Evolutionary conservation across 2,797 vertebrate genomes (phyloP).

Genomic region (Mycteria americana): DNA sequence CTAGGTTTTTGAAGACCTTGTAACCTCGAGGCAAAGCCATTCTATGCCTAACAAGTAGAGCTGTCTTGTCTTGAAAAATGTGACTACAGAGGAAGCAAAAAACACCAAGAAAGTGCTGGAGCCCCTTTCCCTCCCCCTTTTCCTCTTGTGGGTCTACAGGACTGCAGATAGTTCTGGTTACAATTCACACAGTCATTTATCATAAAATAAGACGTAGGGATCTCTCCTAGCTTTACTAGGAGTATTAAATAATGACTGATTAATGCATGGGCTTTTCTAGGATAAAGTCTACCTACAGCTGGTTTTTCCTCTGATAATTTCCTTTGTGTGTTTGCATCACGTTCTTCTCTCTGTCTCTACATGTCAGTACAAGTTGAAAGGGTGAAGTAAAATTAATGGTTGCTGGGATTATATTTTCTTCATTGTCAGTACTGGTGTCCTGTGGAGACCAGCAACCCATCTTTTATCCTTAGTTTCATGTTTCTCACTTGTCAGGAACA

Average conservation of each 20-base stretch:
- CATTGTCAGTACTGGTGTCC: background rate
- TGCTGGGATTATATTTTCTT: background rate
- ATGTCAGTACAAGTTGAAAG: background rate
- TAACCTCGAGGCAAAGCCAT: background rate
- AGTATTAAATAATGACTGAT: slow-evolving; percentile 16
- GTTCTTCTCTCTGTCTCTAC: background rate
- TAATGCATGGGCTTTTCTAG: background rate
- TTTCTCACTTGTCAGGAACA: slow-evolving; percentile 27
- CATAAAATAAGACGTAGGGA: background rate
- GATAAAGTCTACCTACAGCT: background rate
- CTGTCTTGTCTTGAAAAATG: slow-evolving; percentile 2
- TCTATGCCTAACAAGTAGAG: background rate
- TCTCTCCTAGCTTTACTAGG: background rate
- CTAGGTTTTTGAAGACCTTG: background rate
- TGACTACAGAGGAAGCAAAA: background rate
- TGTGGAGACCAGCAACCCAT: slow-evolving; percentile 27
- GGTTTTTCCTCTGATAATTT: background rate
- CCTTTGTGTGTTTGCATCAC: background rate
- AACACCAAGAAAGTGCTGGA: background rate
- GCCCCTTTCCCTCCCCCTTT: background rate
- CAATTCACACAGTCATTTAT: background rate
- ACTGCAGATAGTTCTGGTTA: background rate
- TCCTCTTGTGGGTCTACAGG: background rate
- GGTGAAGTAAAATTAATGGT: slow-evolving; percentile 4
- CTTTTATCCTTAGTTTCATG: slow-evolving; percentile 1